phyloP scores from a whole-genome alignment of 2,888 invertebrate species.

The Steromphala cineraria region DNA sequence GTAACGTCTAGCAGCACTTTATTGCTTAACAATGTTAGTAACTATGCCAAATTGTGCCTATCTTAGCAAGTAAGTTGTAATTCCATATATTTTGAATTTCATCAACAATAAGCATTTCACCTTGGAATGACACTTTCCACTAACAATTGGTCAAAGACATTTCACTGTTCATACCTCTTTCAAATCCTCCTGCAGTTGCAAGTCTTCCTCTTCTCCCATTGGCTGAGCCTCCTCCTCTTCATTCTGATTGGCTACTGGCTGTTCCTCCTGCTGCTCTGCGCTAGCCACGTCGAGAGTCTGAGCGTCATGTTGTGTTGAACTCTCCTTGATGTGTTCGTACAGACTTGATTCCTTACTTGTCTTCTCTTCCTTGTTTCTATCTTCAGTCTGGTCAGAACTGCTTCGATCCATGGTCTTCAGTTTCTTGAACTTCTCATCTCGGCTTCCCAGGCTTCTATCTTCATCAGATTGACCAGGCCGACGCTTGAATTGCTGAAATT shows the following conservation, averaged over 20 bases:
- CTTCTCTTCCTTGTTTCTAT: slow-evolving; percentile 20
- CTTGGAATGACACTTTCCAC: no score
- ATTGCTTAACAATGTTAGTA: no score
- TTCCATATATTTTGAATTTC: no score
- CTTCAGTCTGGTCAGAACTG: slow-evolving; percentile 22
- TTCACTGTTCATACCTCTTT: slow-evolving; percentile 56
- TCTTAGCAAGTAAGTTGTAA: no score
- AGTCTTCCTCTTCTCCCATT: slow-evolving; percentile 77
- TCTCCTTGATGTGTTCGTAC: slow-evolving; percentile 90
- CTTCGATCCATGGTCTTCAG: slow-evolving; percentile 65
- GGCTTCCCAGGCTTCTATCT: slow-evolving; percentile 67
- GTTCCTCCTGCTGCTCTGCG: slow-evolving; percentile 85
- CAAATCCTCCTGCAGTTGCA: slow-evolving; percentile 59
- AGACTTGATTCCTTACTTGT: slow-evolving; percentile 77
- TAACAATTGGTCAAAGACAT: no score
- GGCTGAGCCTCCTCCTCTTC: slow-evolving; percentile 81
- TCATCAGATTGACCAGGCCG: slow-evolving; percentile 63
- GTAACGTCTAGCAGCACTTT: no score
- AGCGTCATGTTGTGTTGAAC: slow-evolving; percentile 81
- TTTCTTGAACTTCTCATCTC: slow-evolving; percentile 70
- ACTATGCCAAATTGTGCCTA: no score
- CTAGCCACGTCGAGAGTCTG: slow-evolving; percentile 80
- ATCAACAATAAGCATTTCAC: no score
- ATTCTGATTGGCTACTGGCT: slow-evolving; percentile 79
- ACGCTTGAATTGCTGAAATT: slow-evolving; percentile 42